Percentiles rank a stretch among this genome's conserved stretches.
These are phyloP conservation scores for Ptychodera flava DNA, from an alignment of 35 echinoderm and acorn worm species.

Conservation along the genomic window DNA sequence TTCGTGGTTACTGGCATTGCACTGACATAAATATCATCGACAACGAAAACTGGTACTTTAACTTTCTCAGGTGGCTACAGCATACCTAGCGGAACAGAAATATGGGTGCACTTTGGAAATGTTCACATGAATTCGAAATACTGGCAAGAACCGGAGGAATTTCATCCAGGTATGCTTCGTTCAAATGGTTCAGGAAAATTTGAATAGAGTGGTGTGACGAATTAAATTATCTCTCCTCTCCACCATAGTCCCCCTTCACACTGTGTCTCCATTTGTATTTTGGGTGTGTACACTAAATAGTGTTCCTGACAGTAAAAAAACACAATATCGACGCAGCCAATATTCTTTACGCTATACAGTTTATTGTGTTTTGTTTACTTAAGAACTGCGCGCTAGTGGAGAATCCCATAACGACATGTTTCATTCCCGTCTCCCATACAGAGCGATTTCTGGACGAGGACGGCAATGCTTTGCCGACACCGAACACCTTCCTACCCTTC, in stretches of 20 bases:
- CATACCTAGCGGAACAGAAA: not conserved
- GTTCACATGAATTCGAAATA: conserved; percentile 2
- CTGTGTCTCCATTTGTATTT: too few relatives aligned
- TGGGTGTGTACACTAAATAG: too few relatives aligned
- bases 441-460: conserved; percentile 63
- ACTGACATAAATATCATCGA: too few relatives aligned
- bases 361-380: not conserved
- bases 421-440: not conserved
- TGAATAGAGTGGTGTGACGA: too few relatives aligned
- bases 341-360: too few relatives aligned
- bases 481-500: conserved; percentile 42
- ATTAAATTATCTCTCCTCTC: too few relatives aligned
- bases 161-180: conserved; percentile 88
- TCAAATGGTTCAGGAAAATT: too few relatives aligned
- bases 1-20: too few relatives aligned
- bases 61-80: not conserved
- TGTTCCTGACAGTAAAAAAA: too few relatives aligned
- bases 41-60: too few relatives aligned
- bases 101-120: not conserved
- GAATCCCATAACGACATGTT: not conserved
- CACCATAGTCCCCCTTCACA: not conserved
- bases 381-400: not conserved
- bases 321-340: too few relatives aligned
- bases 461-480: conserved; percentile 8
- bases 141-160: conserved; percentile 59